phyloP scores from a whole-genome alignment of 2,113 vertebrate species.

The Penelope pileata region DNA sequence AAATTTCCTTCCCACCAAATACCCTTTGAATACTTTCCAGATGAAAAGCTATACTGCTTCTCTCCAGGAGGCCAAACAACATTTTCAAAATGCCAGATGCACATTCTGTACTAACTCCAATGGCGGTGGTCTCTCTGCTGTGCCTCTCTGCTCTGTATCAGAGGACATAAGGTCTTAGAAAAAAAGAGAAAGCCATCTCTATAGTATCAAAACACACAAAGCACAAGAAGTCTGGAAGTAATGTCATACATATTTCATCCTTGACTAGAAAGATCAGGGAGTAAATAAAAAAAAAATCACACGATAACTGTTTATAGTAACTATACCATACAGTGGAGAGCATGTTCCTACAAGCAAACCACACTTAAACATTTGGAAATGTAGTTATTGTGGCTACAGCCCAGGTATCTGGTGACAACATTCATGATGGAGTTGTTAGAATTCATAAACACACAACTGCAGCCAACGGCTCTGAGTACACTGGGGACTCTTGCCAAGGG shows the following conservation, averaged over 20 bases:
- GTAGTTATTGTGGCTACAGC: slow-evolving; percentile 18
- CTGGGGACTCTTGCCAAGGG: slow-evolving; percentile 29
- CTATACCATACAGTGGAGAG: not conserved
- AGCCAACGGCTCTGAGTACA: slow-evolving; percentile 41
- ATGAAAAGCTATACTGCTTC: slow-evolving; percentile 26
- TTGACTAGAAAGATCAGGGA: not conserved
- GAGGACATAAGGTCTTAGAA: not conserved
- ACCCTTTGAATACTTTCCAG: slow-evolving; percentile 45
- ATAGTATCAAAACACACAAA: not conserved
- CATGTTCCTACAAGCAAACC: not conserved
- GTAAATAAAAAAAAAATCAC: not conserved
- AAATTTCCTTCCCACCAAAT: slow-evolving; percentile 15
- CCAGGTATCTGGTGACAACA: slow-evolving; percentile 56
- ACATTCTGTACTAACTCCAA: not conserved
- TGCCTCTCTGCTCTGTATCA: not conserved
- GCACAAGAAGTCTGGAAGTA: not conserved
- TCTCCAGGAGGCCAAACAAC: not conserved
- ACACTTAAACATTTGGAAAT: slow-evolving; percentile 32
- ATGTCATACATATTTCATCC: not conserved
- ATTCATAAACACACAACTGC: slow-evolving; percentile 42
- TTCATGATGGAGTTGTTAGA: not conserved
- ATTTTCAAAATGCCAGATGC: not conserved
- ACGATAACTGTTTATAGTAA: not conserved
- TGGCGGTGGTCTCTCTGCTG: not conserved
- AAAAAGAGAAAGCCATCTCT: not conserved